Percentiles rank a stretch among this genome's conserved stretches.
Evolutionary conservation across 2,113 vertebrate genomes (phyloP).

Genomic region (Platysternon megacephalum): DNA sequence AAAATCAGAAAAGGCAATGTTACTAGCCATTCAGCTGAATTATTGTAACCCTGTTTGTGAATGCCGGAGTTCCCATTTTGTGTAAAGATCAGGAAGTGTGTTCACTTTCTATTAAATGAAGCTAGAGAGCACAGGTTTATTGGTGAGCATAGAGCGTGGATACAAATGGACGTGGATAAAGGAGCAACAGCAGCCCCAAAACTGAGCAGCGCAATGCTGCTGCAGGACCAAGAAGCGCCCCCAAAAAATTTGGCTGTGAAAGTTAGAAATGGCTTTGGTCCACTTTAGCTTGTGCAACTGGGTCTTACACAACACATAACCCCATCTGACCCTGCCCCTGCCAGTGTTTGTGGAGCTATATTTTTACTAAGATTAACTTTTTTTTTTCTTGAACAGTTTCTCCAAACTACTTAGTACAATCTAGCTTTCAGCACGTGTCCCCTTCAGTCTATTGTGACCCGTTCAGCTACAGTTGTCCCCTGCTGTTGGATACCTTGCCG

Average conservation of each 20-base stretch:
- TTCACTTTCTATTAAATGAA: not conserved
- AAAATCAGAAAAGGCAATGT: not conserved
- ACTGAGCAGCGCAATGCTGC: not conserved
- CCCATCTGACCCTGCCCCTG: conserved; percentile 69
- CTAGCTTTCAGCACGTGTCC: not conserved
- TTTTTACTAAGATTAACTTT: conserved; percentile 70
- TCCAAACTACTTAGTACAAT: not conserved
- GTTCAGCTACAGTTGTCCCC: not conserved
- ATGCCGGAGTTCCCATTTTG: not conserved
- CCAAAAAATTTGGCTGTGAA: not conserved
- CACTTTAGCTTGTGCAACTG: conserved; percentile 50
- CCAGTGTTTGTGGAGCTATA: conserved; percentile 50
- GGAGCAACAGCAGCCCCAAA: not conserved
- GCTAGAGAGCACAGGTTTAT: accelerated
- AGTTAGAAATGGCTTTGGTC: conserved; percentile 43
- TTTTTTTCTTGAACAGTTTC: conserved; percentile 51
- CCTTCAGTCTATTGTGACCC: not conserved
- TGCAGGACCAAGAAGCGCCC: conserved; percentile 25
- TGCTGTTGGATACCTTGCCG: not conserved
- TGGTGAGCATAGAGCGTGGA: not conserved
- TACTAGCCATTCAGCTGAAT: not conserved
- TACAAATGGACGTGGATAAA: not conserved
- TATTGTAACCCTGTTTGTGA: not conserved
- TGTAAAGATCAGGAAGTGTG: not conserved
- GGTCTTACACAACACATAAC: conserved; percentile 61